Evolutionary conservation across 2,888 invertebrate genomes (phyloP).

Genomic region (Microplitis manilae): DNA sequence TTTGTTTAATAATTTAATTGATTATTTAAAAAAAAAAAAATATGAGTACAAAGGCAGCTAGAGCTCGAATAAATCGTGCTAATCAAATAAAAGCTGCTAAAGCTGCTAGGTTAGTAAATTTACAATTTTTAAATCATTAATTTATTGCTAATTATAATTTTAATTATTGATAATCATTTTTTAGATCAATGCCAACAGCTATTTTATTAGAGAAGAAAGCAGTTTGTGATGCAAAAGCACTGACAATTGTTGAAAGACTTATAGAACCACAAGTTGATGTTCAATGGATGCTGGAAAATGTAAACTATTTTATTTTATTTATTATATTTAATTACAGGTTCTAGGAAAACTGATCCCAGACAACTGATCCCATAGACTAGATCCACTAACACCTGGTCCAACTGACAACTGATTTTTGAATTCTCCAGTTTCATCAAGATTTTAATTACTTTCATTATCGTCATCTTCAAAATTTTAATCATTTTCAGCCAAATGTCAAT

Average conservation of each 20-base stretch:
- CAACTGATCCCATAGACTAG: no score
- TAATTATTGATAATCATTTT: conserved; percentile 16
- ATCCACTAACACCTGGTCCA: no score
- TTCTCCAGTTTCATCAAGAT: no score
- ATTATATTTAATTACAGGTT: background rate
- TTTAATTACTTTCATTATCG: no score
- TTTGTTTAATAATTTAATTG: background rate
- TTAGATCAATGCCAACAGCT: conserved; percentile 77
- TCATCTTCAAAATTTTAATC: no score
- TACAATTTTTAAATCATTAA: background rate
- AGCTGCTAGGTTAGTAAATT: conserved; percentile 29
- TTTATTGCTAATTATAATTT: background rate
- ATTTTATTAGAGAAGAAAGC: conserved; percentile 79
- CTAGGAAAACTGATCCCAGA: no score
- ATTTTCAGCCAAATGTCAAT: no score
- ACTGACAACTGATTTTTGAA: no score
- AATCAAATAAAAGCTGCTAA: conserved; percentile 33
- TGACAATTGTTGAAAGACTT: conserved; percentile 81
- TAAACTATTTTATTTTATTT: conserved; percentile 55
- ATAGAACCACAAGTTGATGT: conserved; percentile 76
- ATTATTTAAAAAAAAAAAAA: background rate
- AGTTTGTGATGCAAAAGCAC: conserved; percentile 83
- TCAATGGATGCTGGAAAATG: conserved; percentile 71
- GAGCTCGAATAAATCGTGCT: conserved; percentile 16
- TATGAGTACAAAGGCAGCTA: conserved; percentile 17